Conservation (phyloP, 2,113 vertebrate species). For the Regulus satrapa region DNA sequence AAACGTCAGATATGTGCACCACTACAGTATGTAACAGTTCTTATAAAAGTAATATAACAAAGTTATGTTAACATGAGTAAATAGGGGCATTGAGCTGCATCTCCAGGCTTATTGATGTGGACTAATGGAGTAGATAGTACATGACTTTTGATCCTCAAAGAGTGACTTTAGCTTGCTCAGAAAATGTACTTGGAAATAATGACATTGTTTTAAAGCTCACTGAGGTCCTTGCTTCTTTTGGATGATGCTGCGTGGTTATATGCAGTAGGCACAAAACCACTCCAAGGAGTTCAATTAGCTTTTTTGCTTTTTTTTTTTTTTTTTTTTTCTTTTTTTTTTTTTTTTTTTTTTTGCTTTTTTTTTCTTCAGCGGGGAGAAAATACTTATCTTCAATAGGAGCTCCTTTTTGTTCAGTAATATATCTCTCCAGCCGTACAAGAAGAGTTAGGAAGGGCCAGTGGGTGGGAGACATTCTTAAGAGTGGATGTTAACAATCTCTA, state of each 20-base stretch:
- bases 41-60: not conserved
- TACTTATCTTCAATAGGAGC: not conserved
- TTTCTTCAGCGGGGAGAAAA: not conserved
- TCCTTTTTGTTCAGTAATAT: not conserved
- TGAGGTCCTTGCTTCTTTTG: not conserved
- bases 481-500: not conserved
- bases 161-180: not conserved
- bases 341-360: too few species aligned
- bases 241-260: not conserved
- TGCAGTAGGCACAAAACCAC: not conserved
- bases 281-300: not conserved
- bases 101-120: not conserved
- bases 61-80: not conserved
- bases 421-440: not conserved
- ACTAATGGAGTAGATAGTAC: not conserved
- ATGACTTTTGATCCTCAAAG: not conserved
- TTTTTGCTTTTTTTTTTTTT: too few species aligned
- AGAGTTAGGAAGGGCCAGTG: not conserved
- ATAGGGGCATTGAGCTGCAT: not conserved
- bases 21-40: not conserved
- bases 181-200: not conserved
- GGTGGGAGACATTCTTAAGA: not conserved
- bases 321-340: too few species aligned
- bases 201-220: not conserved
- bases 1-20: too few species aligned